Base-by-base conservation (phyloP, 2,113 vertebrate species). In the Regulus satrapa region DNA sequence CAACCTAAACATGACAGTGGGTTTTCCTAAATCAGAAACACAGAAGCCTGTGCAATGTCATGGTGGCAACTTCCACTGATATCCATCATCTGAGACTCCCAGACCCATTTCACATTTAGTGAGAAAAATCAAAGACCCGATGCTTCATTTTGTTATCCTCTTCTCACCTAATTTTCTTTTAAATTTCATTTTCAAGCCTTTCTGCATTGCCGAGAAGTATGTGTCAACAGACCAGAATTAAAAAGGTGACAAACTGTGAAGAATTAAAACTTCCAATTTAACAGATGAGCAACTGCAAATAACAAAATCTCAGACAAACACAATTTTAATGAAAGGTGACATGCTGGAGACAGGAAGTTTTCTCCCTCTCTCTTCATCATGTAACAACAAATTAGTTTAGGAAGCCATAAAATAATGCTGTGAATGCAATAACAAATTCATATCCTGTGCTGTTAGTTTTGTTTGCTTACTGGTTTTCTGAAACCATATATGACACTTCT, bases 231-330 rank as follows among this genome's bases (percentile, higher is more conserved):
- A 95, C 51, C 85, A 97, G 92, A 98, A 97, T 97, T 97, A 93
- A 97, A 98, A 97, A 97, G 96, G 97, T 97, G 97, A 95, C 96
- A 98, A 98, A 98, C 94, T 98, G 97, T 97, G 96, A 98, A 97
- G 97, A 98, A 98, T 97, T 98, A 97, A 97, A 97, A 97, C 94
- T 98, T 98, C 94, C 96, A 98, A 98, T 98, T 98, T 98, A 98
- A 97, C 97, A 98, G 97, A 97, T 97, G 97, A 98, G 95, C 92
- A 97, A 97, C 81, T 97, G 97, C 97, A 98, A 98, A 97, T 98
- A 97, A 96, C 92, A 85, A 96, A 98, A 97, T 96, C 96, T 97
- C 95, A 97, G 88, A 96, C 92, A 97, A 97, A 97, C 96, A 97
- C 90, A 92, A 75, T 95, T 97, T 97, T 97, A 98, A 98, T 98